A percentile compares a stretch with the other conserved stretches of the same genome.
These are phyloP conservation scores for Ctenoplectra terminalis DNA, from an alignment of 1,140 invertebrate species.

Conservation along the genomic window DNA sequence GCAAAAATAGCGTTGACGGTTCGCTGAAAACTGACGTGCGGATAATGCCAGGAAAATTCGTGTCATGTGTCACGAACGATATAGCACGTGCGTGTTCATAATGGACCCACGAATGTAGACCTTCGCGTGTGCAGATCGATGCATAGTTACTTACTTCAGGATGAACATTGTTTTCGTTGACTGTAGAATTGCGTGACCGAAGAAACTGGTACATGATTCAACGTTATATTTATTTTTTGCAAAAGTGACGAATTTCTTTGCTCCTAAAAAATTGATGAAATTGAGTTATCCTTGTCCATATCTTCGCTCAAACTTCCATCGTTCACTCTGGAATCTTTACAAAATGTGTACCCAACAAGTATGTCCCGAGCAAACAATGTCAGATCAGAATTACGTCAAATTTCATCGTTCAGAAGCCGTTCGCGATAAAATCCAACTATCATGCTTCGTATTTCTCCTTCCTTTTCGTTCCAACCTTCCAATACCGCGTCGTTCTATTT, in stretches of 20 bases:
- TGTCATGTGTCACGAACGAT: constrained; percentile 38
- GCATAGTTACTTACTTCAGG: constrained; percentile 3
- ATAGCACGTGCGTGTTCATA: constrained; percentile 43
- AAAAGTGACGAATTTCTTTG: constrained; percentile 16
- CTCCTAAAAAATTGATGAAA: not conserved
- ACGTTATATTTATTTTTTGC: not conserved
- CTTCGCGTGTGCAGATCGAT: not conserved
- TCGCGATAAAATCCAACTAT: not conserved
- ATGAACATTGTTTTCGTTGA: constrained; percentile 33
- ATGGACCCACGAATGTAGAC: not conserved
- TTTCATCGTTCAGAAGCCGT: not conserved
- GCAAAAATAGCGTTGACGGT: constrained; percentile 20
- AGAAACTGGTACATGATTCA: constrained; percentile 46
- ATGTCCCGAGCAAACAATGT: too few species aligned
- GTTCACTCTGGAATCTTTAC: too few species aligned
- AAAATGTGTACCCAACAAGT: not conserved
- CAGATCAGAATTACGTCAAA: not conserved
- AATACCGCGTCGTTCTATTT: constrained; percentile 21
- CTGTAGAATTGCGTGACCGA: constrained; percentile 45
- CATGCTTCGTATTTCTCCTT: not conserved
- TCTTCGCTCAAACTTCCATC: too few species aligned
- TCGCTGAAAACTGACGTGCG: constrained; percentile 8
- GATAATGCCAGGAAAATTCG: constrained; percentile 35
- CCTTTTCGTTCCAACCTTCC: not conserved
- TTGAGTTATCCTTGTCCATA: not conserved